These are phyloP conservation scores for Drosophila paracracens DNA, from an alignment of 2,888 invertebrate genomes.

Conservation along the genomic window DNA sequence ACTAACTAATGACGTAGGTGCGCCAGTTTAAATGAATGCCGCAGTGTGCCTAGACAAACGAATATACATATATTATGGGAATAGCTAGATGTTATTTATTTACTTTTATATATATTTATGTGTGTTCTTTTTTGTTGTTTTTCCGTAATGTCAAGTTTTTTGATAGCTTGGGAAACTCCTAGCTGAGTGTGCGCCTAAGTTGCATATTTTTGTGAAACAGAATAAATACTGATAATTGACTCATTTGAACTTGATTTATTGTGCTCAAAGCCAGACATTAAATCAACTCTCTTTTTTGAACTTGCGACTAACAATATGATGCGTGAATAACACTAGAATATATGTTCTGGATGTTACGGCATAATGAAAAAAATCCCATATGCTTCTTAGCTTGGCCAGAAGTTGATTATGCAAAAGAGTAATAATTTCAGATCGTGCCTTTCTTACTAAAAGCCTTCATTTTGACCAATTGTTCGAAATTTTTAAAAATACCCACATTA, in stretches of 20 bases:
- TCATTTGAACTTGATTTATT: not conserved
- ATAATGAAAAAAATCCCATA: not conserved
- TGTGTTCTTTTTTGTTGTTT: constrained; percentile 24
- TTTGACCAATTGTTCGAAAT: not conserved
- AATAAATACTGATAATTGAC: not conserved
- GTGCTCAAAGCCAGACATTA: not conserved
- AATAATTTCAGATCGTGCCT: not conserved
- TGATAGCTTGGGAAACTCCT: constrained; percentile 48
- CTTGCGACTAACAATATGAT: not conserved
- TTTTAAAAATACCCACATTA: not conserved
- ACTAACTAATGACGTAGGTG: constrained; percentile 46
- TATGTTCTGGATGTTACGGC: not conserved
- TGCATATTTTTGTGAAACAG: not conserved
- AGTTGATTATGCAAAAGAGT: not conserved
- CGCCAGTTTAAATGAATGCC: constrained; percentile 14
- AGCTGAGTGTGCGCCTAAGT: constrained; percentile 1
- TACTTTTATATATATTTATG: constrained; percentile 21
- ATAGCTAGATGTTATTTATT: constrained; percentile 12
- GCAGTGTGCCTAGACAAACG: not conserved
- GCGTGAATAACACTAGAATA: not conserved
- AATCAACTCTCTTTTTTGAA: not conserved
- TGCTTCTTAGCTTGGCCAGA: not conserved
- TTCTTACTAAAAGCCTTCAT: not conserved
- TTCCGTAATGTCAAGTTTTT: not conserved
- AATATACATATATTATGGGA: constrained; percentile 5